Evolutionary conservation across 2,888 invertebrate genomes (phyloP), one percentile per base, ranked within the genome.

Genomic region (Lasius fuliginosus): DNA sequence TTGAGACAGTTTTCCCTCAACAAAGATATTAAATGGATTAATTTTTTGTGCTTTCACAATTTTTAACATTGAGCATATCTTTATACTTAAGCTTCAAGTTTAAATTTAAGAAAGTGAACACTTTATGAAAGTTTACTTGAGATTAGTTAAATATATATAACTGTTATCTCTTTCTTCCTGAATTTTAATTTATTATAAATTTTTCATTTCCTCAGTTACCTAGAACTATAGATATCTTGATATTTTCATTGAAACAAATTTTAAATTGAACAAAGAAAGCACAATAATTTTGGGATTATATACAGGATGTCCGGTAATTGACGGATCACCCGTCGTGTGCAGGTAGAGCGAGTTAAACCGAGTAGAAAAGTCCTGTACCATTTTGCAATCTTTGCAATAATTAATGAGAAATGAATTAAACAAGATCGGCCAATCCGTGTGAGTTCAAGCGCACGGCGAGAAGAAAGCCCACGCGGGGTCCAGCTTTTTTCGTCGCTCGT

Each of bases 51-150:
- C 60, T 30, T 62, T n/a, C 11, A 71, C 62, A 79, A 23, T 62
- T 60, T 65, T 82, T 73, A 74, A 83, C 77, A 58, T 69, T 71
- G 30, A 73, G 27, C 84, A 65, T 82, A n/a, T 53, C n/a, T 53
- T 53, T 11, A 23, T 27, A 62, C 3, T 33, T 62, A 23, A 56
- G 0, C 15, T 23, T 36, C 2, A 36, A 33, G 8, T 33, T 69
- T 12, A 53, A 53, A 30, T 27, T 68, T 2, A 46, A 42, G 42
- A 42, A 42, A 42, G 42, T 42, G 12, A 42, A 42, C 23, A 23
- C 3, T 42, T 42, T 42, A 36, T n/a, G 33, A 33, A 65, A 65
- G n/a, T n/a, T 64, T 11, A 60, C 6, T 60, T 12, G 15, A 60
- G 30, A 60, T 12, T 60, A 30, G 5, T 11, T 15, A 6, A 62